phyloP scores from a whole-genome alignment of 2,797 vertebrate genomes.

The Neosilurus mollespiculum region DNA sequence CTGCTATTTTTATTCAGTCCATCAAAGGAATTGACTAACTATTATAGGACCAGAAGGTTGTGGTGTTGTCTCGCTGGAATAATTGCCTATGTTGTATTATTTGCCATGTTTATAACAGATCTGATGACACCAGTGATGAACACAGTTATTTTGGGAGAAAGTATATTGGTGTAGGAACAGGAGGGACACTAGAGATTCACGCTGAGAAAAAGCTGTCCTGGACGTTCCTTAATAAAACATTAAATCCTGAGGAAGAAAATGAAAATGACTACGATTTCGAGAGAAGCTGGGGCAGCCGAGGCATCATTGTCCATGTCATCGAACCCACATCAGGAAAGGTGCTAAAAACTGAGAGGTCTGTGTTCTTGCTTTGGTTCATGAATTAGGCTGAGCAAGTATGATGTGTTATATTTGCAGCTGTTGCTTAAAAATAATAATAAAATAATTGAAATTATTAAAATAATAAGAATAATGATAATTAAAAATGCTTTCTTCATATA shows the following conservation, averaged over 20 bases:
- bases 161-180: slow-evolving; percentile 84
- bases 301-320: slow-evolving; percentile 87
- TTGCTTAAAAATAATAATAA: no score
- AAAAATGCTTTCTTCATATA: background rate
- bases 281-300: slow-evolving; percentile 91
- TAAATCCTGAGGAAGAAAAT: slow-evolving; percentile 81
- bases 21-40: background rate
- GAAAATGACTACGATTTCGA: slow-evolving; percentile 87
- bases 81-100: background rate
- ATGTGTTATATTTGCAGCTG: background rate
- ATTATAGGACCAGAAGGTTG: background rate
- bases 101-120: slow-evolving; percentile 64
- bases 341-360: slow-evolving; percentile 82
- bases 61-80: background rate
- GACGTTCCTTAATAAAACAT: slow-evolving; percentile 91
- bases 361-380: background rate
- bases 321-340: slow-evolving; percentile 82
- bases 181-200: slow-evolving; percentile 87
- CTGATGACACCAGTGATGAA: slow-evolving; percentile 73
- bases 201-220: slow-evolving; percentile 87
- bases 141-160: slow-evolving; percentile 90
- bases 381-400: background rate
- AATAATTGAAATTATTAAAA: no score
- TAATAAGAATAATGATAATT: background rate
- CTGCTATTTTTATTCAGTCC: background rate